These are phyloP conservation scores for Philypnodon macrostomus DNA, from an alignment of 2,797 vertebrate genomes.

Conservation along the genomic window DNA sequence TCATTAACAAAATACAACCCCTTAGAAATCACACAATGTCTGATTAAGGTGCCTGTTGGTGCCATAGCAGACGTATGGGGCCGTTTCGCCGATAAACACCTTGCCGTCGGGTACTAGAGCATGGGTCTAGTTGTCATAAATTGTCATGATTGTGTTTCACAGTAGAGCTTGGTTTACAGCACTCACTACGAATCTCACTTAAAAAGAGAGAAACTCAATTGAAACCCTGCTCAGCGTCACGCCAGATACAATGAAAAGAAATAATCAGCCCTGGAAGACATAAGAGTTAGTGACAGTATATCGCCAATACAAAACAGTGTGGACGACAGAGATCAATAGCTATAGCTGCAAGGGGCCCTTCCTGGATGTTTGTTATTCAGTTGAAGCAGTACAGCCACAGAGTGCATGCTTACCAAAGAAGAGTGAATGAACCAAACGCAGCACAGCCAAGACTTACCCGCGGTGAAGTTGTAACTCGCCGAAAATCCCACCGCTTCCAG, in stretches of 20 bases:
- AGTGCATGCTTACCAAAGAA: slow-evolving; percentile 18
- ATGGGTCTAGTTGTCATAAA: slow-evolving; percentile 31
- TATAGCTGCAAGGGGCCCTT: slow-evolving; percentile 33
- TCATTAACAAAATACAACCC: too few species aligned
- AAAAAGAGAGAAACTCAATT: slow-evolving; percentile 15
- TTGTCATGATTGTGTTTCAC: slow-evolving; percentile 39
- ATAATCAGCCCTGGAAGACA: slow-evolving; percentile 16
- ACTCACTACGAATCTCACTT: slow-evolving; percentile 14
- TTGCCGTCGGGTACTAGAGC: slow-evolving; percentile 32
- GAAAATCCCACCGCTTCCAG: slow-evolving; percentile 97
- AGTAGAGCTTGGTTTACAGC: too few species aligned
- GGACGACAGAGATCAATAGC: slow-evolving; percentile 55
- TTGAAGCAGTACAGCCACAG: slow-evolving; percentile 25
- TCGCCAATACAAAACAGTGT: slow-evolving; percentile 37
- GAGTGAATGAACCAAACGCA: neutral
- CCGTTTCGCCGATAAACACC: too few species aligned
- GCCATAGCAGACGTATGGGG: too few species aligned
- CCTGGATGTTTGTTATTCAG: slow-evolving; percentile 49
- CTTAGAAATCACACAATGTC: too few species aligned
- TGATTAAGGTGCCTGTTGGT: too few species aligned
- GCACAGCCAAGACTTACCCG: slow-evolving; percentile 76
- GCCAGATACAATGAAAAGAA: slow-evolving; percentile 16
- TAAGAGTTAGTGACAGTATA: slow-evolving; percentile 33
- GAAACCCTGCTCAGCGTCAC: slow-evolving; percentile 29
- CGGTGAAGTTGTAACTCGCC: slow-evolving; percentile 96